phyloP scores from a whole-genome alignment of 1,140 invertebrate species.

The Episyrphus balteatus region DNA sequence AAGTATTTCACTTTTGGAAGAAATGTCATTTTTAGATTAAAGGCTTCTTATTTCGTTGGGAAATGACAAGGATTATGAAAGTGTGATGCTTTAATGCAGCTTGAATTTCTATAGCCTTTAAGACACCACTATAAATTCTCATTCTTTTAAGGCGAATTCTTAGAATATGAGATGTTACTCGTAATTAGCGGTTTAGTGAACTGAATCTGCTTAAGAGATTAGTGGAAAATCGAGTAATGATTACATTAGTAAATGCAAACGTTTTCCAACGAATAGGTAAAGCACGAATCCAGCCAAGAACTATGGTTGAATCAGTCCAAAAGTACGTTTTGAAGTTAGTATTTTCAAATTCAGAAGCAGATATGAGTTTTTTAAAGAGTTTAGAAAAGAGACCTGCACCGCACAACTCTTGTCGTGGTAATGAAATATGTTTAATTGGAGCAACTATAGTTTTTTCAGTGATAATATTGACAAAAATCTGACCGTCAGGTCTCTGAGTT shows the following conservation, averaged over 20 bases:
- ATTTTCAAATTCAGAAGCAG: no score
- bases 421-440: no score
- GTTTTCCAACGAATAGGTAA: constrained; percentile 22
- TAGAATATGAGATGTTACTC: constrained; percentile 37
- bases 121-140: no score
- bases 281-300: constrained; percentile 30
- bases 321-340: constrained; percentile 17
- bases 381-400: no score
- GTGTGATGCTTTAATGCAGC: neutral
- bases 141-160: constrained; percentile 18
- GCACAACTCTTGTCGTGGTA: no score
- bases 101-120: no score
- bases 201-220: constrained; percentile 31
- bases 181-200: constrained; percentile 32
- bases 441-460: no score
- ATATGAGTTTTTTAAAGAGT: no score
- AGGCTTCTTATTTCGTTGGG: neutral
- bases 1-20: neutral
- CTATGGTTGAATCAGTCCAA: constrained; percentile 37
- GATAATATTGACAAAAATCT: no score
- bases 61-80: neutral
- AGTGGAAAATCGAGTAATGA: constrained; percentile 22
- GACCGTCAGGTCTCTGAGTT: no score
- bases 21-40: neutral
- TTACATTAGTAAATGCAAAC: constrained; percentile 35